A percentile compares a stretch with the other conserved stretches of the same genome.
These are phyloP conservation scores for Pseudoatta argentina DNA, from an alignment of 1,140 invertebrate genomes.

Conservation along the genomic window DNA sequence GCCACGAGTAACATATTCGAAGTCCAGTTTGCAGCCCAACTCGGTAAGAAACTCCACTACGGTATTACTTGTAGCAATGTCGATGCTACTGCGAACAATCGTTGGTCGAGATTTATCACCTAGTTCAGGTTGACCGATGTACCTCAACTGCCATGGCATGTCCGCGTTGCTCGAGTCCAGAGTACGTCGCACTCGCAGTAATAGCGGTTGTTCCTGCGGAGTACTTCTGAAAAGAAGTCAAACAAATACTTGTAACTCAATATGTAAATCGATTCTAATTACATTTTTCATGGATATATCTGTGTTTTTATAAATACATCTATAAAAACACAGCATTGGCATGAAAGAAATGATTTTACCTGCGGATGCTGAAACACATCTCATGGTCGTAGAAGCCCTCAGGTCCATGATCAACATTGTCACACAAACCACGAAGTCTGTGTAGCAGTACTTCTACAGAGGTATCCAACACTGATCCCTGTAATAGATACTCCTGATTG, in stretches of 20 bases:
- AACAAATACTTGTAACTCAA: constrained; percentile 30
- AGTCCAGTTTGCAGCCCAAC: constrained; percentile 95
- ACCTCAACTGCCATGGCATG: constrained; percentile 95
- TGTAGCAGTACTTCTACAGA: constrained; percentile 97
- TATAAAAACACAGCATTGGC: not conserved
- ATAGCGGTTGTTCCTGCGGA: constrained; percentile 87
- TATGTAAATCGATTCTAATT: not conserved
- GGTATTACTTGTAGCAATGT: constrained; percentile 95
- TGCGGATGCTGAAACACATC: constrained; percentile 93
- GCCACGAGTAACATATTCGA: constrained; percentile 97
- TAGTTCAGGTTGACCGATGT: constrained; percentile 96
- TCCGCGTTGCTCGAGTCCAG: constrained; percentile 89
- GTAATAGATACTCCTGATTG: constrained; percentile 96
- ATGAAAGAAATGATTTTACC: constrained; percentile 75
- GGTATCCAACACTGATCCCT: constrained; percentile 96
- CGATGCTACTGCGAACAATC: constrained; percentile 95
- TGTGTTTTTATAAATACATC: too few species aligned
- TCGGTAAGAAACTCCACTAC: constrained; percentile 97
- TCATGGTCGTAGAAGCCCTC: constrained; percentile 97
- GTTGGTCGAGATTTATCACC: constrained; percentile 96
- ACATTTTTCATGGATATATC: constrained; percentile 11
- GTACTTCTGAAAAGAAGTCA: constrained; percentile 83
- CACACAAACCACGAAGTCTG: constrained; percentile 95
- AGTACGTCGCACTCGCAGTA: constrained; percentile 92
- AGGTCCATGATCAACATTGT: constrained; percentile 96